Conservation (phyloP, 2,888 invertebrate genomes). For the Argyresthia albistria region DNA sequence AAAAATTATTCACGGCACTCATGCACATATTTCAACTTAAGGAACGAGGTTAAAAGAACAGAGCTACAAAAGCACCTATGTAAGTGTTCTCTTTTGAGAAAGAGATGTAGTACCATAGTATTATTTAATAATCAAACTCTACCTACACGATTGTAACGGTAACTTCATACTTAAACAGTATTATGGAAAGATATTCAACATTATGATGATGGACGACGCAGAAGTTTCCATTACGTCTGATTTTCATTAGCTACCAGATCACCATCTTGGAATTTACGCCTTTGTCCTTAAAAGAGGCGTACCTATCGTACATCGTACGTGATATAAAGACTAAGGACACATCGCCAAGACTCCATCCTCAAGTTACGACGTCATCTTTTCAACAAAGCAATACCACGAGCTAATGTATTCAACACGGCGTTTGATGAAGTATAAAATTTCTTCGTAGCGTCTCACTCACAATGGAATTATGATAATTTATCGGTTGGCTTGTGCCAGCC, state of each 20-base stretch:
- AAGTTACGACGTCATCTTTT: slow-evolving; percentile 30
- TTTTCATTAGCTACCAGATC: background rate
- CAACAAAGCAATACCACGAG: slow-evolving; percentile 58
- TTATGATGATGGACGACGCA: too few relatives aligned
- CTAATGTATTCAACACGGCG: slow-evolving; percentile 69
- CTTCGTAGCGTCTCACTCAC: slow-evolving; percentile 72
- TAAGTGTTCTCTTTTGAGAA: too few relatives aligned
- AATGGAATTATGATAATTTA: slow-evolving; percentile 74
- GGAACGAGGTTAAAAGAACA: too few relatives aligned
- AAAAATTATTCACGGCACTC: too few relatives aligned
- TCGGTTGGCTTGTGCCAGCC: slow-evolving; percentile 71
- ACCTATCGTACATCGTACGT: slow-evolving; percentile 31
- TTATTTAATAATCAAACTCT: too few relatives aligned
- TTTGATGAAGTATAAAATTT: slow-evolving; percentile 73
- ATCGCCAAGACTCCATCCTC: slow-evolving; percentile 18
- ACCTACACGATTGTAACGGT: too few relatives aligned
- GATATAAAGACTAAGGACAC: slow-evolving; percentile 38
- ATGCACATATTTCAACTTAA: too few relatives aligned
- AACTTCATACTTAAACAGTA: too few relatives aligned
- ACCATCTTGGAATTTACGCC: slow-evolving; percentile 30
- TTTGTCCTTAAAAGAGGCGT: slow-evolving; percentile 15
- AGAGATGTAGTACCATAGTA: too few relatives aligned
- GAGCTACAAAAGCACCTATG: too few relatives aligned
- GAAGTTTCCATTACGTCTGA: too few relatives aligned
- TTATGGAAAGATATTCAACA: too few relatives aligned